These are phyloP conservation scores for Genyomyrus donnyi DNA, from an alignment of 2,113 vertebrate genomes.

Conservation along the genomic window DNA sequence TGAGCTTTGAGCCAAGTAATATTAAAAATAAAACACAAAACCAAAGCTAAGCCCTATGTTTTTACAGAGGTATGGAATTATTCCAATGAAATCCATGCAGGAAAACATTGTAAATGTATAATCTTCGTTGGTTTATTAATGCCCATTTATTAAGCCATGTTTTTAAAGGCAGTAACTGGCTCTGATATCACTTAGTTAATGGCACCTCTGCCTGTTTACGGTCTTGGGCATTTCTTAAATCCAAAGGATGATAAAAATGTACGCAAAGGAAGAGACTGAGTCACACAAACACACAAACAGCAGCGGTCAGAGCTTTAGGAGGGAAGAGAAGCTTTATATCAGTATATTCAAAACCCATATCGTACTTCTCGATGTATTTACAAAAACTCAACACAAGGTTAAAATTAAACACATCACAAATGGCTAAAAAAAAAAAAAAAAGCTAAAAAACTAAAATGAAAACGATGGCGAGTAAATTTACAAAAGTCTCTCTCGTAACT, in stretches of 20 bases:
- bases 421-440: constrained; percentile 40
- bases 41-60: neutral
- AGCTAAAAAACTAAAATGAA: constrained; percentile 26
- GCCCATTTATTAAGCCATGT: neutral
- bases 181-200: neutral
- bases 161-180: neutral
- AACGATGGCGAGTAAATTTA: constrained; percentile 49
- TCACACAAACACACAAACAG: constrained; percentile 9
- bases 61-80: neutral
- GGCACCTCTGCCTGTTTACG: neutral
- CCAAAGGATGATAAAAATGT: neutral
- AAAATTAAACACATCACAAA: constrained; percentile 42
- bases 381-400: constrained; percentile 38
- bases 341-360: constrained; percentile 36
- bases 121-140: neutral
- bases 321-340: constrained; percentile 40
- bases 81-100: neutral
- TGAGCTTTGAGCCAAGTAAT: neutral
- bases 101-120: neutral
- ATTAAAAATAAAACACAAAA: neutral
- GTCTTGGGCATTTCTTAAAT: neutral
- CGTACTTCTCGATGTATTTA: constrained; percentile 40
- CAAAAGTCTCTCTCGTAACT: constrained; percentile 49
- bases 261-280: neutral
- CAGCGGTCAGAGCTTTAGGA: constrained; percentile 21